Evolutionary conservation across 2,888 invertebrate genomes (phyloP).

Genomic region (Octonoba sinensis): DNA sequence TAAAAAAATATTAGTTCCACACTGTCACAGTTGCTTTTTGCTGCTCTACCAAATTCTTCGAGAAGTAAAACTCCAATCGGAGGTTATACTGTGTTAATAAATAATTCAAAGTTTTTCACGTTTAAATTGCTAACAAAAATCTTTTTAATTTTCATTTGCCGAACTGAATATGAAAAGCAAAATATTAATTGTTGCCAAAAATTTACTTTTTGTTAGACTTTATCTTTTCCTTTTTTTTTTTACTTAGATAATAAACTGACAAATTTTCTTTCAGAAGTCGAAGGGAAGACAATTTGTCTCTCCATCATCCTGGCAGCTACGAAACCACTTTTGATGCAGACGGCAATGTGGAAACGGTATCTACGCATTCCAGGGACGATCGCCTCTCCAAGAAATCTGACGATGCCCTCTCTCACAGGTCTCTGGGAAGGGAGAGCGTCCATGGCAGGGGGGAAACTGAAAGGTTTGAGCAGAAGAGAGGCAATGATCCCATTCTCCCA

Average conservation of each 20-base stretch:
- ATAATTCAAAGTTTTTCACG: no score
- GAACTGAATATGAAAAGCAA: no score
- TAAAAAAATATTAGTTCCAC: no score
- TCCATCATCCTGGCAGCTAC: constrained; percentile 69
- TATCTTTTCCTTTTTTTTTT: background rate
- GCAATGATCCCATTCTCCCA: constrained; percentile 90
- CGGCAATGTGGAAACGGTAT: constrained; percentile 91
- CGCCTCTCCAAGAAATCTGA: constrained; percentile 77
- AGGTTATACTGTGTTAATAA: no score
- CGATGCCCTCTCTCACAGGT: constrained; percentile 65
- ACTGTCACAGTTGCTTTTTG: no score
- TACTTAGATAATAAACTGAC: background rate
- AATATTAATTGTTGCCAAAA: background rate
- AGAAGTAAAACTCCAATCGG: no score
- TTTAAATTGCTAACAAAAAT: no score
- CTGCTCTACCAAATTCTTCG: no score
- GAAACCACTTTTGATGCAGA: constrained; percentile 87
- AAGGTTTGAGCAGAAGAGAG: constrained; percentile 69
- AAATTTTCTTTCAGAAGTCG: constrained; percentile 39
- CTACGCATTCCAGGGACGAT: constrained; percentile 81
- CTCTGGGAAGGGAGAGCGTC: constrained; percentile 57
- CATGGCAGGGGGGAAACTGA: constrained; percentile 54
- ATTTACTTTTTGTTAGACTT: background rate
- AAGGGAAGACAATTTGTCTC: constrained; percentile 76
- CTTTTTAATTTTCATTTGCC: no score